Evolutionary conservation across 1,140 invertebrate genomes (phyloP).

Genomic region (Drosophila azteca): DNA sequence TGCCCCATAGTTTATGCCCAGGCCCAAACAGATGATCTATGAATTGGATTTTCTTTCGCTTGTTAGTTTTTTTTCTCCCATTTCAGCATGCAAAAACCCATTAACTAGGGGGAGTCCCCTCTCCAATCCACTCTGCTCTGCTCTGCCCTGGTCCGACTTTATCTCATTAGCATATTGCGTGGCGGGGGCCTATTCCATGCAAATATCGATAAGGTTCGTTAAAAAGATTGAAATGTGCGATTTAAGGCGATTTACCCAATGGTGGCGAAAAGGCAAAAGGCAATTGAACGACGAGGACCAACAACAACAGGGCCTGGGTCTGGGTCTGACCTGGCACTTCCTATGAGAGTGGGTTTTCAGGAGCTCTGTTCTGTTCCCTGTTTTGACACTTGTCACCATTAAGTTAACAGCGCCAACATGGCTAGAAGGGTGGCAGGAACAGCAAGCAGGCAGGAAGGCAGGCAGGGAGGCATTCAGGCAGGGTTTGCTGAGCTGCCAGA

Average conservation of each 20-base stretch:
- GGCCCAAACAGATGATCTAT: conserved; percentile 69
- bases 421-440: conserved; percentile 8
- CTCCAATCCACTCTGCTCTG: too few species aligned
- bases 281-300: conserved; percentile 29
- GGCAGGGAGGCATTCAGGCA: neutral
- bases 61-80: conserved; percentile 36
- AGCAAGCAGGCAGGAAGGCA: neutral
- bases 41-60: conserved; percentile 49
- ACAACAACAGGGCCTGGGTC: neutral
- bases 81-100: conserved; percentile 72
- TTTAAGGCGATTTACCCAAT: conserved; percentile 73
- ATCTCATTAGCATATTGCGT: conserved; percentile 82
- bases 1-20: conserved; percentile 71
- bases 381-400: conserved; percentile 82
- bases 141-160: conserved; percentile 26
- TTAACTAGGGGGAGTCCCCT: conserved; percentile 42
- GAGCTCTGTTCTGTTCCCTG: conserved; percentile 45
- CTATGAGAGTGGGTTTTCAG: conserved; percentile 2
- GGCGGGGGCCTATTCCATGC: conserved; percentile 62
- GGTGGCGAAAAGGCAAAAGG: conserved; percentile 52
- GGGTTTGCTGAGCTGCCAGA: neutral
- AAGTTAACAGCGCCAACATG: conserved; percentile 77
- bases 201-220: conserved; percentile 81
- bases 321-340: conserved; percentile 7
- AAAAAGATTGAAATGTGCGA: conserved; percentile 82